These are phyloP conservation scores for Sebastes kiyomatsui DNA, from an alignment of 2,797 vertebrate species.

Conservation along the genomic window DNA sequence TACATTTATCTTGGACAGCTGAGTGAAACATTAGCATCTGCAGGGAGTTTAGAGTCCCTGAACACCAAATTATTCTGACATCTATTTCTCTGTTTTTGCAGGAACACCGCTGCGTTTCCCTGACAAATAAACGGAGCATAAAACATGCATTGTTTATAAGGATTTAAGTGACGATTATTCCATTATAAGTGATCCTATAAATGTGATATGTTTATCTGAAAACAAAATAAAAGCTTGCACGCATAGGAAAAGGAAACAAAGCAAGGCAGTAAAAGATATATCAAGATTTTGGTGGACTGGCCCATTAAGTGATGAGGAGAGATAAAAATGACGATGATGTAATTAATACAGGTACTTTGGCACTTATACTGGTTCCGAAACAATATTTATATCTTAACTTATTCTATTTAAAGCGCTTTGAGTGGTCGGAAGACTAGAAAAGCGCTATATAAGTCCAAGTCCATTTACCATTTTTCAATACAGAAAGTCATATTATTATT, in stretches of 20 bases:
- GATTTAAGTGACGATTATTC: neutral
- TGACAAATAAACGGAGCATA: neutral
- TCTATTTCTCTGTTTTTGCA: neutral
- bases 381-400: no score
- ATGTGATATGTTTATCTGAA: neutral
- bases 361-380: no score
- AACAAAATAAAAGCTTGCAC: neutral
- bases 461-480: no score
- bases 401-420: no score
- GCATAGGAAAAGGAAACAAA: neutral
- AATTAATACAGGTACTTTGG: neutral
- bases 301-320: neutral
- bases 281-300: neutral
- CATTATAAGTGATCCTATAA: neutral
- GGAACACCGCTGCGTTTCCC: fast-evolving
- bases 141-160: neutral
- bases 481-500: no score
- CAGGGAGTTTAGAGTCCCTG: neutral
- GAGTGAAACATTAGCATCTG: neutral
- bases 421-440: no score
- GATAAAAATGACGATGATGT: neutral
- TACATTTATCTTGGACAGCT: neutral
- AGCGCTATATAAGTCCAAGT: no score
- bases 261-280: neutral
- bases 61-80: neutral